phyloP scores from a whole-genome alignment of 2,113 vertebrate species.

The Otolemur garnettii region DNA sequence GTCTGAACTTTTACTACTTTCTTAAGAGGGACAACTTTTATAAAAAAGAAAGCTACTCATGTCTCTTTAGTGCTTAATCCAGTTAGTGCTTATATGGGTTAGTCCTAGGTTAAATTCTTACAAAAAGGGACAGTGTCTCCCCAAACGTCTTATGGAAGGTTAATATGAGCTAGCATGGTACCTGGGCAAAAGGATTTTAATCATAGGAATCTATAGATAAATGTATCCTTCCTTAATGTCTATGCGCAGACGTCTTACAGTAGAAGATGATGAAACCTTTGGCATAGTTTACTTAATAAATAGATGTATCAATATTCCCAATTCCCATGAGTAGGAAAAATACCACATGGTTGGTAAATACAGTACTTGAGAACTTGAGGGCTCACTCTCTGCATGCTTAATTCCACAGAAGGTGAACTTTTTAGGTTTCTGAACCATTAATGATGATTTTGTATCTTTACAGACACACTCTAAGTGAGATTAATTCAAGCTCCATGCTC shows the following conservation, averaged over 20 bases:
- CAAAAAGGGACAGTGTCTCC: neutral
- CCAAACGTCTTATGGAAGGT: neutral
- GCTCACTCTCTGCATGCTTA: neutral
- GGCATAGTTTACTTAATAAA: neutral
- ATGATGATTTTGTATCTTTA: neutral
- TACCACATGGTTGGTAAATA: neutral
- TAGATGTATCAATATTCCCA: neutral
- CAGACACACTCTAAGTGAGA: neutral
- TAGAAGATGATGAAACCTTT: neutral
- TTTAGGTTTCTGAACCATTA: neutral
- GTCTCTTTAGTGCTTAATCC: neutral
- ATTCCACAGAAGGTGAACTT: neutral
- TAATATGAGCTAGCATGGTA: neutral
- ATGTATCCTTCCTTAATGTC: neutral
- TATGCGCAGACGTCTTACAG: neutral
- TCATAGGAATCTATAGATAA: neutral
- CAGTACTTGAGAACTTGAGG: neutral
- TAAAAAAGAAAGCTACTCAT: neutral
- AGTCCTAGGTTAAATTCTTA: neutral
- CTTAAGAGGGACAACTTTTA: neutral
- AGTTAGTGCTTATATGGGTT: neutral
- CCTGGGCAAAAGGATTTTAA: conserved; percentile 24
- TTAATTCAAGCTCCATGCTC: neutral
- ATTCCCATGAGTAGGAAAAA: neutral
- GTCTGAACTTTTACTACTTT: conserved; percentile 9